A percentile compares a stretch with the other conserved stretches of the same genome.
These are phyloP conservation scores for Liopterus haemorrhoidalis DNA, from an alignment of 2,888 invertebrate species.

Conservation along the genomic window DNA sequence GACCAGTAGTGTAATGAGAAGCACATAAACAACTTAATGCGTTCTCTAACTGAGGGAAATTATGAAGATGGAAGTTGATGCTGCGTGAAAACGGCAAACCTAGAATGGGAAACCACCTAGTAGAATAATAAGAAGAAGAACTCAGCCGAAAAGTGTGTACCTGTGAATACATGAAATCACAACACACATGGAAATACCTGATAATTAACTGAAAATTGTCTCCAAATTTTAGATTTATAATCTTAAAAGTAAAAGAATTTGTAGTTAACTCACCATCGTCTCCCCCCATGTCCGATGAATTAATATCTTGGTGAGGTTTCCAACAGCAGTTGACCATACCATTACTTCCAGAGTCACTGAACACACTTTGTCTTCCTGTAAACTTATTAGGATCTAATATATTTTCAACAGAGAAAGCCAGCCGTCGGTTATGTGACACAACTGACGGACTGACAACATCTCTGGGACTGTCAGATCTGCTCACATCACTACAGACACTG, in stretches of 20 bases:
- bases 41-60: not conserved
- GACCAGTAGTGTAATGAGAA: no score
- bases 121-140: no score
- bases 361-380: slow-evolving; percentile 58
- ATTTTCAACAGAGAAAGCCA: slow-evolving; percentile 87
- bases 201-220: no score
- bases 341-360: slow-evolving; percentile 37
- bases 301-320: slow-evolving; percentile 47
- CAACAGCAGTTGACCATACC: slow-evolving; percentile 46
- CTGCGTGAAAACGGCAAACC: no score
- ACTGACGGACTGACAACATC: slow-evolving; percentile 41
- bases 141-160: no score
- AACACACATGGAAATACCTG: no score
- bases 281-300: slow-evolving; percentile 50
- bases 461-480: slow-evolving; percentile 43
- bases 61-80: not conserved
- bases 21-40: not conserved
- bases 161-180: not conserved
- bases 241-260: slow-evolving; percentile 35
- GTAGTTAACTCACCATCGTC: slow-evolving; percentile 49
- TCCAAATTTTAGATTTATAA: no score
- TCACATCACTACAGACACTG: slow-evolving; percentile 47
- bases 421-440: slow-evolving; percentile 54
- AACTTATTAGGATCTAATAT: slow-evolving; percentile 87
- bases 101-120: no score